phyloP scores from a whole-genome alignment of 2,113 vertebrate genomes.

The Hemichromis elongatus region DNA sequence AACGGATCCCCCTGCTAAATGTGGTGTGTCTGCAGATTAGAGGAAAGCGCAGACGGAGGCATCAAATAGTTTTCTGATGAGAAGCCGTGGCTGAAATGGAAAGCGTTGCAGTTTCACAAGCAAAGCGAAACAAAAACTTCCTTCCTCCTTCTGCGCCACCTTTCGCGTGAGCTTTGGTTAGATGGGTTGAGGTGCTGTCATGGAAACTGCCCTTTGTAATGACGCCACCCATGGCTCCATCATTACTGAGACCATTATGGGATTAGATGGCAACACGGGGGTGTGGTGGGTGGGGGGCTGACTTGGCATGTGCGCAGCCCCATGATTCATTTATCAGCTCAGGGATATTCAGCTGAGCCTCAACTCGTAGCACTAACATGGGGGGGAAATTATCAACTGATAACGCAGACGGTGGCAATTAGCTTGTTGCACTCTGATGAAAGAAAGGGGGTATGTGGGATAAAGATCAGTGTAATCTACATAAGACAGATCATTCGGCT shows the following conservation, averaged over 20 bases:
- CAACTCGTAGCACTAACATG: neutral
- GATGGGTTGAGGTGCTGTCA: constrained; percentile 21
- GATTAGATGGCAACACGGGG: constrained; percentile 46
- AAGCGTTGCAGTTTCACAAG: neutral
- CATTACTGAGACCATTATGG: constrained; percentile 52
- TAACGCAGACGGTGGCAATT: constrained; percentile 20
- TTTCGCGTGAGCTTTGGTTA: neutral
- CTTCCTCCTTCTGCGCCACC: neutral
- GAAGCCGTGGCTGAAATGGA: neutral
- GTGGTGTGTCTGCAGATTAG: constrained; percentile 21
- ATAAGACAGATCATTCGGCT: neutral
- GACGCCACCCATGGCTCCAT: constrained; percentile 44
- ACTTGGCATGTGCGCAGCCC: neutral
- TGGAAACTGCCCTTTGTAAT: constrained; percentile 51
- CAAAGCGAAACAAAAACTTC: neutral
- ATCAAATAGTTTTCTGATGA: constrained; percentile 3
- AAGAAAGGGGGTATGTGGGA: neutral
- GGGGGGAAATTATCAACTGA: constrained; percentile 31
- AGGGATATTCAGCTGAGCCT: neutral
- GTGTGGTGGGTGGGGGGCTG: neutral
- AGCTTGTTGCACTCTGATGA: constrained; percentile 22
- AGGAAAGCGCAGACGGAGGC: neutral
- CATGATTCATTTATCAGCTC: constrained; percentile 44
- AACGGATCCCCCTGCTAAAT: neutral
- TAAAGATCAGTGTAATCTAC: neutral